Base-by-base conservation (phyloP, 2,797 vertebrate genomes). In the Staurois parvus region DNA sequence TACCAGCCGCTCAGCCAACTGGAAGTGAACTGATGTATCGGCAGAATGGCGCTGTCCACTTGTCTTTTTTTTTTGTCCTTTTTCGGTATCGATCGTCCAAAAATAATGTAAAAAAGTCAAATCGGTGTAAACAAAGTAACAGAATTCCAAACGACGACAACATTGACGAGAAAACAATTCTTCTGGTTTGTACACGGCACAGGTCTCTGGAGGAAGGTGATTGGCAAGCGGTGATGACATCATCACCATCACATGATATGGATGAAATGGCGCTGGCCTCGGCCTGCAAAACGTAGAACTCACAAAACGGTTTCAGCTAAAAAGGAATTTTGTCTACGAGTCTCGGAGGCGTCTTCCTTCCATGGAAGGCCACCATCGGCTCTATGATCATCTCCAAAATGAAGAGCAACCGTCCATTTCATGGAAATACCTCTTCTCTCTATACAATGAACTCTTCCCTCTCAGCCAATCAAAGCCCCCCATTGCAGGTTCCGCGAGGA, bases 211-310 rank as follows among this genome's bases (percentile, higher is more conserved):
- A 76, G 72, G 69, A 75, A 89, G n/a, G 90, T 89, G 88, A 87
- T 88, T 92, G 92, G 91, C 92, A 91, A 89, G 76, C 84, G 88
- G 90, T 88, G 92, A 93, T 88, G 91, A 87, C 90, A 89, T 89
- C 91, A 91, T 89, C 91, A 90, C 89, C 90, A 90, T 94, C 92
- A 88, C 91, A 89, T 91, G 95, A 95, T 95, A 94, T 95, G 94
- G 94, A 89, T 88, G 92, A 90, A 92, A 91, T 89, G 92, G 91
- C 88, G 81, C 0, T 40, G 88, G 21, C 24, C 85, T 37, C 81
- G 82, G 85, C 79, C 76, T 84, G 88, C 83, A 85, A 85, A 15
- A 78, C 81, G 83, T 84, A 76, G 76, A 89, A 87, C 84, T 89
- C 91, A 85, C 89, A 85, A 91, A 88, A 81, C 86, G 73, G 85